Evolutionary conservation across 2,113 vertebrate species (phyloP), one percentile per base, ranked within the genome.

Genomic region (Petroica traversi): DNA sequence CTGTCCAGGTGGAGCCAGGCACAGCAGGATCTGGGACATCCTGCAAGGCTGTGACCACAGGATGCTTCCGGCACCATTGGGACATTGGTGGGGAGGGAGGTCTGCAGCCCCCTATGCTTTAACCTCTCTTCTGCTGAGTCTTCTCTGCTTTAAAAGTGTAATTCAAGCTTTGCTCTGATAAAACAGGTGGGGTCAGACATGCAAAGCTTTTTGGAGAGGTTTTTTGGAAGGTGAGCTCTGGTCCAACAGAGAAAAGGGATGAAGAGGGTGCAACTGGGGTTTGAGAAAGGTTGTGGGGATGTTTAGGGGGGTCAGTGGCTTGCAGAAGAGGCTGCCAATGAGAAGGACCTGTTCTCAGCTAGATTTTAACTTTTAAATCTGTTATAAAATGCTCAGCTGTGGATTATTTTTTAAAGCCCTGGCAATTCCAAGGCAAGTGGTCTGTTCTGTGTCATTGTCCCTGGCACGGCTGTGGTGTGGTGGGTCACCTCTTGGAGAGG

Each of bases 21-120:
- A 41, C 71, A 14, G 66, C 0, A 0, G 45, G 52, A 90, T 5
- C 63, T 2, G 13, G 54, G 77, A 46, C 18, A 63, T 17, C 71
- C 79, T 45, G 33, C 17, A 15, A 49, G 36, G 58, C 36, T 85
- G n/a, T 0, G 1, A 11, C 28, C 14, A 0, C 3, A 0, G 2
- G 67, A 59, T 1, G 15, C 34, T 62, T 24, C 71, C 0, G 8
- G 71, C 62, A 55, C 41, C 78, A 8, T 7, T 0, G 3, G 71
- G 62, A 48, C 18, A 0, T 10, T 1, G 31, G 14, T 31, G 61
- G 38, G 28, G 20, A 74, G 34, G 45, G 49, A 74, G 43, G 17
- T 22, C 51, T 59, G 64, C 46, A 88, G 34, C 15, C 14, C 36
- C 24, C 22, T 0, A 0, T 14, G 24, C 49, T 78, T 79, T 75